Percentiles rank a stretch among this genome's conserved stretches.
Conservation (phyloP, 2,888 invertebrate genomes). For the Nesidiocoris tenuis region DNA sequence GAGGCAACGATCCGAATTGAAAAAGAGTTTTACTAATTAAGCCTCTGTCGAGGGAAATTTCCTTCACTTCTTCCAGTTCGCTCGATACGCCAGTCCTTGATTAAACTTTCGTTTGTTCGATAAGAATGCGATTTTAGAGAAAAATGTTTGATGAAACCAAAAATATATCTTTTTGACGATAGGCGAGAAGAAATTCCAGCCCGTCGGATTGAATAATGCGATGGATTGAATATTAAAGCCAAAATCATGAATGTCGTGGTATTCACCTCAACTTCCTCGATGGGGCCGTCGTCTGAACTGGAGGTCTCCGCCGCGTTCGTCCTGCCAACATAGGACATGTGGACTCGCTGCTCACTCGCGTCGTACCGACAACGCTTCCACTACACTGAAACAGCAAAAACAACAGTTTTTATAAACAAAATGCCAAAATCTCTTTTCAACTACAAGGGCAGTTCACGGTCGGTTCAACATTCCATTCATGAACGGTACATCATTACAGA, state of each 20-base stretch:
- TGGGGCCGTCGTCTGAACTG: slow-evolving; percentile 56
- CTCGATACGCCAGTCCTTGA: no score
- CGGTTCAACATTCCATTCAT: no score
- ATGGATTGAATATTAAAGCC: no score
- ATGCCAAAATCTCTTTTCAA: no score
- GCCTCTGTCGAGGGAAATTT: no score
- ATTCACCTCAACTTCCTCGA: slow-evolving; percentile 60
- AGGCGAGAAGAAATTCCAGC: not conserved
- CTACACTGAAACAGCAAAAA: slow-evolving; percentile 68
- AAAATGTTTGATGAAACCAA: not conserved
- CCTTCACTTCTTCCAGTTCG: no score
- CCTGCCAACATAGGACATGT: slow-evolving; percentile 57
- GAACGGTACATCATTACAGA: no score
- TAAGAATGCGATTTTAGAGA: not conserved
- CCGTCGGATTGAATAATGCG: not conserved
- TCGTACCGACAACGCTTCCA: slow-evolving; percentile 63
- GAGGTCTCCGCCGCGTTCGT: slow-evolving; percentile 44
- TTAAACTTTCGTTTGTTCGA: no score
- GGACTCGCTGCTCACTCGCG: slow-evolving; percentile 71
- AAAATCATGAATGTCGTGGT: no score
- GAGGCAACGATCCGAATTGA: not conserved
- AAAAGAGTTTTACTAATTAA: no score
- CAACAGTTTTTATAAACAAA: no score
- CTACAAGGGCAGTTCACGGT: no score
- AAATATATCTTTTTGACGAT: not conserved